A percentile compares a stretch with the other conserved stretches of the same genome.
phyloP scores from a whole-genome alignment of 2,888 invertebrate species.

The Melipona bicolor region DNA sequence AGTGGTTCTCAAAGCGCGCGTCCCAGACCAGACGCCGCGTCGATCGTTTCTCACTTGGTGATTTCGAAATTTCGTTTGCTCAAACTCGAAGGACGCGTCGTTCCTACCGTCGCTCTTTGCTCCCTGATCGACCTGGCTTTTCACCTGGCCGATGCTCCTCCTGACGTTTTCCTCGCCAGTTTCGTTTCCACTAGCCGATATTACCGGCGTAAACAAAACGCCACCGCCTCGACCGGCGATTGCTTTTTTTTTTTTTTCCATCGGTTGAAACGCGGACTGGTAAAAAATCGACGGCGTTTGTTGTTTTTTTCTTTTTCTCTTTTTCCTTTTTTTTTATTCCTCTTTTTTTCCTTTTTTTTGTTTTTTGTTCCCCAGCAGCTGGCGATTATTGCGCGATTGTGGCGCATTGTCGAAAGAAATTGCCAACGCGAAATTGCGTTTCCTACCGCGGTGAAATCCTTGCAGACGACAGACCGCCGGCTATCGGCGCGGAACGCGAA shows the following conservation, averaged over 20 bases:
- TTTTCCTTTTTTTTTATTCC: too few species aligned
- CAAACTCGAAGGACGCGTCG: conserved; percentile 3
- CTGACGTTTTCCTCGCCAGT: neutral
- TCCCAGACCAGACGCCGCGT: neutral
- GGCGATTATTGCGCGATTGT: conserved; percentile 50
- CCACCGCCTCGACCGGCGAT: conserved; percentile 1
- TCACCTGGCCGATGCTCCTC: neutral
- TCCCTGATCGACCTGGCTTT: neutral
- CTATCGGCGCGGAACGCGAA: conserved; percentile 28
- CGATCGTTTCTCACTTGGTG: conserved; percentile 24
- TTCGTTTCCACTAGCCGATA: conserved; percentile 10
- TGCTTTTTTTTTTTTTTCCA: conserved; percentile 19
- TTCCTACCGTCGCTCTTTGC: neutral
- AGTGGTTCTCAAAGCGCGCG: conserved; percentile 73
- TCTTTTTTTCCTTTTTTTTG: neutral
- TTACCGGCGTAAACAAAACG: conserved; percentile 32
- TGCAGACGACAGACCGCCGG: conserved; percentile 23
- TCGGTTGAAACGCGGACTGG: neutral
- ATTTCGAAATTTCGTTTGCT: conserved; percentile 46
- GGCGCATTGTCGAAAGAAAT: conserved; percentile 45
- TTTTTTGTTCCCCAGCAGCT: too few species aligned
- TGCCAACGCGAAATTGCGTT: conserved; percentile 54
- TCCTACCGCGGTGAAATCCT: conserved; percentile 25
- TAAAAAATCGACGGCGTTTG: neutral
- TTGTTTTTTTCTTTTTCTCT: neutral